Evolutionary conservation across 2,113 vertebrate species (phyloP), one percentile per base, ranked within the genome.

Genomic region (Muscicapa adusta): DNA sequence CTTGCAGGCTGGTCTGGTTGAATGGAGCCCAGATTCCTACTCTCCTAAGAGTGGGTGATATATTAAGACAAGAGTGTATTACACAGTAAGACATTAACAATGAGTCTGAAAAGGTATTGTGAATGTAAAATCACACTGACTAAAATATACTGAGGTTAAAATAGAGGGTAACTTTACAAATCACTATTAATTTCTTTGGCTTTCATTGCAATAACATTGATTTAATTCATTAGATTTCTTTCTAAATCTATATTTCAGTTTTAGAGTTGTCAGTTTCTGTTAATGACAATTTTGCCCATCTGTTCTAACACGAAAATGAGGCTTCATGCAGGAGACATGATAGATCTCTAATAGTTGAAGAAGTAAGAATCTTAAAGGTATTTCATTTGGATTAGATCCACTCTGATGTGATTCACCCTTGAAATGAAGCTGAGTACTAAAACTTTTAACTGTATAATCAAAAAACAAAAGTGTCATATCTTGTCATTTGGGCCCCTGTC

Each of bases 201-300:
- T 98, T 98, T 98, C 98, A 94, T 97, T 97, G 98, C 98, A 98
- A 98, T 98, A 98, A 98, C 98, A 98, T 98, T 98, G 98, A 98
- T 98, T 98, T 98, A 98, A 98, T 98, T 98, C 97, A 98, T 98
- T 98, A 98, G 98, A 98, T 98, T 96, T 97, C 97, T 98, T 98
- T 98, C 98, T 96, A 97, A 96, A 98, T 98, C 98, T 98, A 98
- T 98, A 98, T 98, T 98, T 98, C 98, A 98, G 98, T 98, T 98
- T 98, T 98, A 98, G 98, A 97, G 98, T 98, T 98, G 98, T 98
- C 98, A 98, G 97, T 98, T 98, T 98, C 97, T 97, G 98, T 98
- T 98, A 98, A 98, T 98, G 98, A 98, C 98, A 98, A 98, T 98
- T 98, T 98, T 97, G 97, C 96, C 98, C 98, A 98, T 98, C 98